Evolutionary conservation across 1,140 invertebrate species (phyloP).

Genomic region (Diorhabda elongata): DNA sequence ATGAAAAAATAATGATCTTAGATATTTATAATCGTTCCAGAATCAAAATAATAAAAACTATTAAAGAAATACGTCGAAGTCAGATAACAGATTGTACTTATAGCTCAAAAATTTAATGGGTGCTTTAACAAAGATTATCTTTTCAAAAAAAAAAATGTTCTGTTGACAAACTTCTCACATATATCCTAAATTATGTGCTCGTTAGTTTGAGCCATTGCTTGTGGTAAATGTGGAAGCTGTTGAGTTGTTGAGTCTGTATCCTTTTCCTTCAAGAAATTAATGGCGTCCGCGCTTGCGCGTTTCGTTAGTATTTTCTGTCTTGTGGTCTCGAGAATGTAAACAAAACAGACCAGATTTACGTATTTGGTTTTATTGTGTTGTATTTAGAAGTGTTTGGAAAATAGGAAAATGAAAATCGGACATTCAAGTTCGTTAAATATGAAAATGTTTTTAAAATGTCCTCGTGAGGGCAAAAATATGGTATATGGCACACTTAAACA

Average conservation of each 20-base stretch:
- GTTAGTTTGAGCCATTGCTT: not conserved
- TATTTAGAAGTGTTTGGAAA: no score
- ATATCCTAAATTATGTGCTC: not conserved
- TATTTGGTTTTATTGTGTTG: not conserved
- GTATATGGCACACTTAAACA: no score
- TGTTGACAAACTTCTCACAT: not conserved
- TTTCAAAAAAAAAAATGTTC: not conserved
- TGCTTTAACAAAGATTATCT: not conserved
- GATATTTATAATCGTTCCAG: not conserved
- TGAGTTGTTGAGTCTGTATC: not conserved
- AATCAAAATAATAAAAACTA: not conserved
- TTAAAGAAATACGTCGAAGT: not conserved
- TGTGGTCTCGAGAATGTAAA: not conserved
- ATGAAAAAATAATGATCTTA: not conserved
- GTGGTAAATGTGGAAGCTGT: not conserved
- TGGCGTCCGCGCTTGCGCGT: not conserved
- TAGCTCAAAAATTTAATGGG: not conserved
- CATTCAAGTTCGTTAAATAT: no score
- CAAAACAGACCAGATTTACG: not conserved
- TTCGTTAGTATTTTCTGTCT: not conserved
- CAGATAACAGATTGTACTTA: not conserved
- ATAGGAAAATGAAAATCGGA: no score
- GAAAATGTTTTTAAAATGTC: no score
- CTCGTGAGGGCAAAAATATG: no score
- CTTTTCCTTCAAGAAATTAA: not conserved